These are phyloP conservation scores for Craseonycteris thonglongyai DNA, from an alignment of 2,113 vertebrate species.

Conservation along the genomic window DNA sequence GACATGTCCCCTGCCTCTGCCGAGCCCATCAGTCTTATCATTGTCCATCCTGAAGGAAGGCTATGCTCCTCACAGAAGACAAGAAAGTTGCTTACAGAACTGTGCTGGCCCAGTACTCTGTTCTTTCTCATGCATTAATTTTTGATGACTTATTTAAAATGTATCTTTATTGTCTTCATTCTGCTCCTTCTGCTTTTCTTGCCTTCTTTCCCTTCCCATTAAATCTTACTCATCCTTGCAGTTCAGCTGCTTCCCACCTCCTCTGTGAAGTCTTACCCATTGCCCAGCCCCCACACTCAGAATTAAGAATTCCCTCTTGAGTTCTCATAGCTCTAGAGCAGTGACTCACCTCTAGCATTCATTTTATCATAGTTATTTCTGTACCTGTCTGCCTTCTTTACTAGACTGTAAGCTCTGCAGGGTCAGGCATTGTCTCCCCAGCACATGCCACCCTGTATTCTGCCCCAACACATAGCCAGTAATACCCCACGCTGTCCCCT, in stretches of 20 bases:
- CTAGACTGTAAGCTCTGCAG: not conserved
- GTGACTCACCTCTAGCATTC: slow-evolving; percentile 18
- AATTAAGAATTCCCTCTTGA: slow-evolving; percentile 27
- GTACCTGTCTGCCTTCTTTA: not conserved
- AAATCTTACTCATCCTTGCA: slow-evolving; percentile 21
- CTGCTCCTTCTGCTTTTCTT: slow-evolving; percentile 12
- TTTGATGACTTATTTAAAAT: slow-evolving; percentile 24
- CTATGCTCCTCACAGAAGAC: not conserved
- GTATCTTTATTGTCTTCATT: not conserved
- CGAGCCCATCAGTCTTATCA: not conserved
- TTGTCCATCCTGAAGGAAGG: not conserved
- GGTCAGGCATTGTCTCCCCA: not conserved
- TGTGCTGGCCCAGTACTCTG: not conserved
- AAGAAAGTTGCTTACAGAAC: not conserved
- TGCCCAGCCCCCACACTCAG: not conserved
- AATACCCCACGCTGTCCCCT: not conserved
- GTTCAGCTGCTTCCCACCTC: not conserved
- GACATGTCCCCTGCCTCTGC: not conserved
- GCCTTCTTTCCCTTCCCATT: slow-evolving; percentile 14
- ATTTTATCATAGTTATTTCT: not conserved
- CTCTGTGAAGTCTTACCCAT: not conserved
- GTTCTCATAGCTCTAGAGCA: not conserved
- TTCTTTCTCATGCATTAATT: slow-evolving; percentile 29
- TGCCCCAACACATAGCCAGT: not conserved
- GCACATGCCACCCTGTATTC: not conserved